Base-by-base conservation (phyloP, 2,888 invertebrate genomes). In the Andrena chrysosceles region DNA sequence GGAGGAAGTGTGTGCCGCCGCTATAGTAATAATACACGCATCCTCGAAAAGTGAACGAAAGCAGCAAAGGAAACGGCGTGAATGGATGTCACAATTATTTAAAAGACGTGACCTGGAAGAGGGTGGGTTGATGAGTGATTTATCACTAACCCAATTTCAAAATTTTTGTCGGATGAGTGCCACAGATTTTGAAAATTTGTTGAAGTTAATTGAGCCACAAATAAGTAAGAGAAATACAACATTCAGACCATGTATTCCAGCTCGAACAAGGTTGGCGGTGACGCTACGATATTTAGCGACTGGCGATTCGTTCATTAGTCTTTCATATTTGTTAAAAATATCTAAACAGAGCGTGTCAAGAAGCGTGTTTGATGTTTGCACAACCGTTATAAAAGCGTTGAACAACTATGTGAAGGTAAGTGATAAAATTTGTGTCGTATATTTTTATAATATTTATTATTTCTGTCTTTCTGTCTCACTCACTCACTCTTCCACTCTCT, bases 201-300 rank as follows among this genome's bases (percentile, higher is more conserved):
- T 42, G 10, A 63, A 20, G 2, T 2, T 33, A 63, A 35, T 63
- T 42, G 23, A 7, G 10, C 35, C 35, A 20, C n/a, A 16, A 63
- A 63, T 35, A 16, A 10, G 4, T 7, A 63, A 42, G 16, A 33
- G 13, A 3, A 20, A 26, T 35, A 63, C 35, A 13, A 26, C 5
- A 16, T 63, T 63, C 13, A 13, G 63, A 1, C 2, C 1, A 6
- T 8, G 20, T 3, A 63, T 63, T n/a, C 13, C 26, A 23, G 2
- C 16, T 5, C 7, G 16, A 33, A 35, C 33, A 63, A 63, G 13
- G 6, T 29, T 63, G 33, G 10, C 33, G 16, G 33, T 20, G 2
- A 63, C 63, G 10, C 20, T 63, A 8, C 63, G 63, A 5, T 33
- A 16, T 63, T 63, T 63, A 20, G 63, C 63, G 10, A 20, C 63